These are phyloP conservation scores for Antechinus stuartii DNA, from an alignment of 2,113 vertebrate genomes.

Conservation along the genomic window DNA sequence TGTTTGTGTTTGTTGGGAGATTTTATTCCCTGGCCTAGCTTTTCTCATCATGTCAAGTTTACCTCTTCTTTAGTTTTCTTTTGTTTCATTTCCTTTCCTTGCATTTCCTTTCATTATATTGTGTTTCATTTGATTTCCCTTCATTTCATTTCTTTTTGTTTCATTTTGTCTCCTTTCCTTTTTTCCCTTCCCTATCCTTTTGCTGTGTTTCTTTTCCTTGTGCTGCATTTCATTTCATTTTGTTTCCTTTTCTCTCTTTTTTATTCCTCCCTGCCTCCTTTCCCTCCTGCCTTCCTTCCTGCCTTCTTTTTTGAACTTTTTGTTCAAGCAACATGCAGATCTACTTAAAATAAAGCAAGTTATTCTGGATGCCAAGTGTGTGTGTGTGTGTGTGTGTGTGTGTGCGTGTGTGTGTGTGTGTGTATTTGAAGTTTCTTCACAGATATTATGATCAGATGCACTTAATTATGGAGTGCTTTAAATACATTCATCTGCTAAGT, in stretches of 20 bases:
- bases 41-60: neutral
- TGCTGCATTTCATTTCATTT: too few relatives aligned
- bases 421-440: constrained; percentile 78
- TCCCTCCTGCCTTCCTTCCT: too few relatives aligned
- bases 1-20: constrained; percentile 70
- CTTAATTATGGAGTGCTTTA: constrained; percentile 81
- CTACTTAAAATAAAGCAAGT: constrained; percentile 76
- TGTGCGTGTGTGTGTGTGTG: too few relatives aligned
- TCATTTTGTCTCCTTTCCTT: too few relatives aligned
- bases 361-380: constrained; percentile 71
- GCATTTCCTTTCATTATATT: too few relatives aligned
- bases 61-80: constrained; percentile 7
- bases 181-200: too few relatives aligned
- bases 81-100: neutral
- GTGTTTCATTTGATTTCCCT: too few relatives aligned
- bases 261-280: too few relatives aligned
- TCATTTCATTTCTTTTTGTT: too few relatives aligned
- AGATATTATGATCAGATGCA: constrained; percentile 80
- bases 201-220: too few relatives aligned
- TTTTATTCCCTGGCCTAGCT: neutral
- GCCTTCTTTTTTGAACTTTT: neutral
- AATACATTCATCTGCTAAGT: constrained; percentile 80
- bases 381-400: neutral
- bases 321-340: neutral
- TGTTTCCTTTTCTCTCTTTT: too few relatives aligned